A percentile compares a stretch with the other conserved stretches of the same genome.
Evolutionary conservation across 1,140 invertebrate genomes (phyloP).

Genomic region (Pararge aegeria): DNA sequence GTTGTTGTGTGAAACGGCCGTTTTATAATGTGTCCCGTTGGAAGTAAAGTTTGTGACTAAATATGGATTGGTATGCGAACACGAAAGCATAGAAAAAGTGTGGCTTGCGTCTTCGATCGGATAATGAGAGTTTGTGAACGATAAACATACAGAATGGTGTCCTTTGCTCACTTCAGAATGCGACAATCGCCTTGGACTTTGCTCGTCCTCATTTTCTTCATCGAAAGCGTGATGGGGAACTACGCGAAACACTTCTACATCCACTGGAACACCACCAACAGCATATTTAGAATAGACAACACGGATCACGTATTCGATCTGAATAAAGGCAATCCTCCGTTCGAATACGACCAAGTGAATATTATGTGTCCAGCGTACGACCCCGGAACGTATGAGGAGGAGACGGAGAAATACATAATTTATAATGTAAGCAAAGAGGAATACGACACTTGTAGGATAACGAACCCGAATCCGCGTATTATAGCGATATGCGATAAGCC

Average conservation of each 20-base stretch:
- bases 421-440: conserved; percentile 98
- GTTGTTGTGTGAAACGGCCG: conserved; percentile 61
- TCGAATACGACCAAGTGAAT: conserved; percentile 97
- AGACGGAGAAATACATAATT: conserved; percentile 96
- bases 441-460: conserved; percentile 97
- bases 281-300: conserved; percentile 98
- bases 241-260: conserved; percentile 91
- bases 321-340: conserved; percentile 95
- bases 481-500: conserved; percentile 98
- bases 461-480: conserved; percentile 93
- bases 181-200: conserved; percentile 72
- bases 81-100: conserved; percentile 39
- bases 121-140: conserved; percentile 59
- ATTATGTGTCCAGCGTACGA: conserved; percentile 96
- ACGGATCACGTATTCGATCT: conserved; percentile 98
- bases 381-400: conserved; percentile 92
- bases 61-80: conserved; percentile 68
- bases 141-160: conserved; percentile 71
- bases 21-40: conserved; percentile 42
- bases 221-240: conserved; percentile 89
- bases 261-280: conserved; percentile 93
- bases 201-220: conserved; percentile 85
- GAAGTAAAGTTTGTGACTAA: conserved; percentile 50
- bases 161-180: conserved; percentile 62
- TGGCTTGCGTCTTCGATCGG: conserved; percentile 41